These are phyloP conservation scores for Serilophus lunatus DNA, from an alignment of 2,113 vertebrate genomes.

Conservation along the genomic window DNA sequence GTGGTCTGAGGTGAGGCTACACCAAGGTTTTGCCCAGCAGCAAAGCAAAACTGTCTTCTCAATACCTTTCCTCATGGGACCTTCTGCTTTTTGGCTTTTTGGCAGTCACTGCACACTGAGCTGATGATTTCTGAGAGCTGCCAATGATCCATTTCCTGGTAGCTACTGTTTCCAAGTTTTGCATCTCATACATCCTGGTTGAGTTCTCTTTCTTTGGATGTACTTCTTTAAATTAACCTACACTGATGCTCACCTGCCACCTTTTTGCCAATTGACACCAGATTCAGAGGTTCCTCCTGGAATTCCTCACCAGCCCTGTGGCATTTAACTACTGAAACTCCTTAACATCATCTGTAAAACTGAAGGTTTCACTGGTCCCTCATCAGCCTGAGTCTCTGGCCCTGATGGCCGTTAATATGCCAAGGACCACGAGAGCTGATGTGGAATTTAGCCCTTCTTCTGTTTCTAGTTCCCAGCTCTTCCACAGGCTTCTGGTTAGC, in stretches of 20 bases:
- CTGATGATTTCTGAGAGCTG: not conserved
- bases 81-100: not conserved
- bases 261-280: accelerated
- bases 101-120: not conserved
- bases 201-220: not conserved
- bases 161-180: not conserved
- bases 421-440: not conserved
- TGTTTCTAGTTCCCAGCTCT: not conserved
- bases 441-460: not conserved
- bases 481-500: not conserved
- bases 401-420: not conserved
- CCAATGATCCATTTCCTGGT: not conserved
- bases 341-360: not conserved
- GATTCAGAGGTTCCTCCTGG: not conserved
- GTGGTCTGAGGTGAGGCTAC: not conserved
- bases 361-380: not conserved
- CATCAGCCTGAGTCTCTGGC: not conserved
- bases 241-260: not conserved
- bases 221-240: not conserved
- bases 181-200: not conserved
- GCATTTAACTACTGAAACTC: not conserved
- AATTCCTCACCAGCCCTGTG: not conserved
- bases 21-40: not conserved
- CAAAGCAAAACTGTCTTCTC: not conserved
- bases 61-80: not conserved